A percentile compares a stretch with the other conserved stretches of the same genome.
phyloP scores from a whole-genome alignment of 2,888 invertebrate genomes.

The Amphipyra tragopoginis region DNA sequence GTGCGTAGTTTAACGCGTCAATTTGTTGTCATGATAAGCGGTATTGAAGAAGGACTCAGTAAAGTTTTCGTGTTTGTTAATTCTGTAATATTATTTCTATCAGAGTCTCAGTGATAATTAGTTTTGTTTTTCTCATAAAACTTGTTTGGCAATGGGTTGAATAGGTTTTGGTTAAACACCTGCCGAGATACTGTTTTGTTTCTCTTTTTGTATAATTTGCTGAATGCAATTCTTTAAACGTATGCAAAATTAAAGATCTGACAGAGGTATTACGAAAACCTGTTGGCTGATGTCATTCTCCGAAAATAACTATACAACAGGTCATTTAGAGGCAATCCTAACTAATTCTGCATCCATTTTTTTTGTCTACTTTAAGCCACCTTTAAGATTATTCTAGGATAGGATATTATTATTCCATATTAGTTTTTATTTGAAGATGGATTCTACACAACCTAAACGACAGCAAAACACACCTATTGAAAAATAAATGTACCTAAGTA shows the following conservation, averaged over 20 bases:
- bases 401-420: conserved; percentile 14
- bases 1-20: conserved; percentile 7
- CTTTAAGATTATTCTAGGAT: conserved; percentile 12
- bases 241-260: conserved; percentile 34
- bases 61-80: too few relatives aligned
- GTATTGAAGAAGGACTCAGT: too few relatives aligned
- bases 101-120: too few relatives aligned
- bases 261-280: conserved; percentile 38
- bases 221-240: conserved; percentile 38
- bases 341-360: conserved; percentile 32
- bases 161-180: background rate
- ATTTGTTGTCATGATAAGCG: conserved; percentile 8
- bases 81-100: too few relatives aligned
- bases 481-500: background rate
- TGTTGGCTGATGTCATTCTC: conserved; percentile 49
- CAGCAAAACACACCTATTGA: background rate
- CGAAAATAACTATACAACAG: conserved; percentile 39
- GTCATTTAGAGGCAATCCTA: conserved; percentile 20
- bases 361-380: conserved; percentile 16
- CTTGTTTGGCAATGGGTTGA: background rate
- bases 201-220: conserved; percentile 8
- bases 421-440: conserved; percentile 4
- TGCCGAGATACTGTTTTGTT: conserved; percentile 9
- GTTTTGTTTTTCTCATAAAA: too few relatives aligned
- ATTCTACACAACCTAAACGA: background rate